These are phyloP conservation scores for Malurus splendens DNA, from an alignment of 2,797 vertebrate species.

Conservation along the genomic window DNA sequence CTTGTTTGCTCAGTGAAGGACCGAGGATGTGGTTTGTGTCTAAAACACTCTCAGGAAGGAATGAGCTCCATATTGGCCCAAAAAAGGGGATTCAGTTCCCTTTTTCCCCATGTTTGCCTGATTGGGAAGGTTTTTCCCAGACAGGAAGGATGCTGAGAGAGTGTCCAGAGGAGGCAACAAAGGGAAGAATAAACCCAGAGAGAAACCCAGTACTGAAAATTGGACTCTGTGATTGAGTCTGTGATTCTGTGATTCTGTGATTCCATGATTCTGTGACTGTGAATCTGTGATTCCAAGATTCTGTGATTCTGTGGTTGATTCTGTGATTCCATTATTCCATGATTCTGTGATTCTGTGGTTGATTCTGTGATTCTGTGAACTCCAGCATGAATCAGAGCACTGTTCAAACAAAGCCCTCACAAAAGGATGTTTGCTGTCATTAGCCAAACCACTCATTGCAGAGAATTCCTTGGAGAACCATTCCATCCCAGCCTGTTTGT, in stretches of 20 bases:
- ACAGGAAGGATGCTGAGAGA: too few relatives aligned
- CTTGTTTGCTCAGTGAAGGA: background rate
- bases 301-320: too few relatives aligned
- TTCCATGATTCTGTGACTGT: too few relatives aligned
- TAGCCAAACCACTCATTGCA: slow-evolving; percentile 26
- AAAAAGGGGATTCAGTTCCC: background rate
- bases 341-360: too few relatives aligned
- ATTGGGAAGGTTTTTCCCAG: background rate
- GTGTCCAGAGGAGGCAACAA: too few relatives aligned
- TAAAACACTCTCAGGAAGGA: background rate
- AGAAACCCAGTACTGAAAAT: too few relatives aligned
- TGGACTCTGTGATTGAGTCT: too few relatives aligned
- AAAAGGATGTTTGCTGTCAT: slow-evolving; percentile 14
- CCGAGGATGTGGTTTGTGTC: background rate
- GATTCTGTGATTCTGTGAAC: background rate
- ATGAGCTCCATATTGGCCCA: background rate
- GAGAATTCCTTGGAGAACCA: slow-evolving; percentile 20
- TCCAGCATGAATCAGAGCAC: background rate
- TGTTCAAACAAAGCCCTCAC: slow-evolving; percentile 32
- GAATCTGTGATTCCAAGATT: too few relatives aligned
- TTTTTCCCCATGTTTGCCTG: background rate
- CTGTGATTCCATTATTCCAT: too few relatives aligned
- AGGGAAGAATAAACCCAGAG: too few relatives aligned
- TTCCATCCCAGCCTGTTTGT: slow-evolving; percentile 17
- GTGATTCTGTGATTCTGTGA: too few relatives aligned